These are phyloP conservation scores for Cantharis rustica DNA, from an alignment of 2,888 invertebrate genomes.

Conservation along the genomic window DNA sequence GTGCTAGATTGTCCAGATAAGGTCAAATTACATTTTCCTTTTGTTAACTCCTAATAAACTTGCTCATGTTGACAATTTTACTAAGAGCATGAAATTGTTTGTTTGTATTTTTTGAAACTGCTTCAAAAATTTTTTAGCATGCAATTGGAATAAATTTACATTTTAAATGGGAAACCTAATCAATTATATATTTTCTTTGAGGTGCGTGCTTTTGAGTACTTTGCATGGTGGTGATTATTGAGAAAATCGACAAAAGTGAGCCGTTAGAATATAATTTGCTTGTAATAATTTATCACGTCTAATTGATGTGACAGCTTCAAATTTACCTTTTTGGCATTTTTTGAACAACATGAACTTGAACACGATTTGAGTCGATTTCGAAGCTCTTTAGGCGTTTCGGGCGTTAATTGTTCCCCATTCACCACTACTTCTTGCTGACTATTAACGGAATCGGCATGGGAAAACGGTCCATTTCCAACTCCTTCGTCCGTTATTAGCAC, in stretches of 20 bases:
- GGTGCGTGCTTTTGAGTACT: not conserved
- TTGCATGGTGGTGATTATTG: not conserved
- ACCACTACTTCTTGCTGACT: slow-evolving; percentile 47
- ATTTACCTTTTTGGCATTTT: slow-evolving; percentile 78
- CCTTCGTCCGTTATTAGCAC: slow-evolving; percentile 53
- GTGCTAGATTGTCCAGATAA: not conserved
- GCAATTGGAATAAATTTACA: slow-evolving; percentile 4
- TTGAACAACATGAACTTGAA: slow-evolving; percentile 79
- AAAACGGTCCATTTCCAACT: slow-evolving; percentile 50
- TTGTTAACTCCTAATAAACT: not conserved
- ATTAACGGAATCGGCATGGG: slow-evolving; percentile 51
- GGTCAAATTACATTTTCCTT: not conserved
- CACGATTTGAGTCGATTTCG: slow-evolving; percentile 62
- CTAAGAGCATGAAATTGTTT: not conserved
- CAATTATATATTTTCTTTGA: not conserved
- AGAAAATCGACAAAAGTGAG: not conserved
- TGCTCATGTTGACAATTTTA: not conserved
- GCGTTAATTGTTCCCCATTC: slow-evolving; percentile 54
- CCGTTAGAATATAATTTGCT: not conserved
- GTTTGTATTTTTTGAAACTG: not conserved
- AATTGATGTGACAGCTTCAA: not conserved
- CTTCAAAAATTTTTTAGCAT: not conserved
- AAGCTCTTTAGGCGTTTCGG: slow-evolving; percentile 55
- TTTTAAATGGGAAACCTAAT: not conserved
- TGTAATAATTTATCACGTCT: not conserved